Conservation (phyloP, 2,113 vertebrate species). For the Sarotherodon lohbergeri region DNA sequence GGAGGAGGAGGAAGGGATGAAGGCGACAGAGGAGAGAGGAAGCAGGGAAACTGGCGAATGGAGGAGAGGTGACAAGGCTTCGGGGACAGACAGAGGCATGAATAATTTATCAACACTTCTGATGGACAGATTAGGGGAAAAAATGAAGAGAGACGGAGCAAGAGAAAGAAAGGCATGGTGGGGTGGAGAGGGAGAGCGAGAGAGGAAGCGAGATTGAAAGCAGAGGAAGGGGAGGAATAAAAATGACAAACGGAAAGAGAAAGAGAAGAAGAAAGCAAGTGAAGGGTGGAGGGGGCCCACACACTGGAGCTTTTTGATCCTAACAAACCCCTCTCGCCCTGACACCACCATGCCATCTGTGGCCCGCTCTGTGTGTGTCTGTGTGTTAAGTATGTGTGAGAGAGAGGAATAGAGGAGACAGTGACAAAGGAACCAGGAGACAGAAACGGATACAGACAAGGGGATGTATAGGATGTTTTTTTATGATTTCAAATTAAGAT, state of each 20-base stretch:
- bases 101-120: conserved; percentile 73
- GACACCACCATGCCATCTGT: conserved; percentile 72
- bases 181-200: neutral
- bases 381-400: neutral
- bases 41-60: conserved; percentile 36
- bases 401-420: conserved; percentile 11
- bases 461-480: neutral
- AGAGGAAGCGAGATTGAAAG: conserved; percentile 63
- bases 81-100: conserved; percentile 67
- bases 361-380: conserved; percentile 41
- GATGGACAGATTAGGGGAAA: conserved; percentile 71
- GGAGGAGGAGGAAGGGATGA: conserved; percentile 36
- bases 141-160: conserved; percentile 62
- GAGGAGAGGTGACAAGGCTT: conserved; percentile 69
- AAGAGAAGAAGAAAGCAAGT: conserved; percentile 69
- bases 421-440: conserved; percentile 39
- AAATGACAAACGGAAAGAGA: conserved; percentile 59
- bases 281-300: conserved; percentile 68
- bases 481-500: neutral
- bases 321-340: conserved; percentile 72
- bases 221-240: conserved; percentile 68
- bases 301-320: conserved; percentile 73
- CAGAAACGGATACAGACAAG: neutral
- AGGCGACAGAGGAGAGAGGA: conserved; percentile 48
- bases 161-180: neutral